Conservation (phyloP, 1,140 invertebrate genomes). For the Heliconius melpomene region DNA sequence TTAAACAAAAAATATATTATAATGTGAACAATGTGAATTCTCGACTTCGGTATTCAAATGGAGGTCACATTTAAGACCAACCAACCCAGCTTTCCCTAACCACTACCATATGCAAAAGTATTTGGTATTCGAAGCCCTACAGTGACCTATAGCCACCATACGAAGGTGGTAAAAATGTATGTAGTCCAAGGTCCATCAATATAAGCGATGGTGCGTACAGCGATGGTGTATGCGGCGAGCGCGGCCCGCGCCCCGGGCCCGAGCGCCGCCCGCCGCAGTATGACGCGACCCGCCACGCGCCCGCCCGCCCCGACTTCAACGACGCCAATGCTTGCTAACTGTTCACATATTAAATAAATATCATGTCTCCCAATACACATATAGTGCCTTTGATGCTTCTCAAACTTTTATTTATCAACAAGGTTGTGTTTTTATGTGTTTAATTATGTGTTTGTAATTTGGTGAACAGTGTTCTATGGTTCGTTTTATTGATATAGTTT, state of each 20-base stretch:
- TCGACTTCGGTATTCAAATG: conserved; percentile 23
- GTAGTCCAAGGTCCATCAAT: conserved; percentile 70
- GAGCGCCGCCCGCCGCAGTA: conserved; percentile 59
- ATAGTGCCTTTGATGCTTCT: conserved; percentile 56
- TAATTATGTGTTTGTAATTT: conserved; percentile 10
- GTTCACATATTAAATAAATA: conserved; percentile 56
- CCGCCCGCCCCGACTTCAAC: conserved; percentile 53
- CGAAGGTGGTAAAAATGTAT: conserved; percentile 59
- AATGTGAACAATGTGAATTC: neutral
- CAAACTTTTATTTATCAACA: conserved; percentile 36
- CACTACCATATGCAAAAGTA: conserved; percentile 18
- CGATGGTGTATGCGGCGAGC: conserved; percentile 59
- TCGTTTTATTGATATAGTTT: conserved; percentile 20
- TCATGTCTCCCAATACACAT: conserved; percentile 57
- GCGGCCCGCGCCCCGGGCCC: conserved; percentile 43
- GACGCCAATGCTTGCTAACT: conserved; percentile 45
- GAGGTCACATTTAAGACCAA: conserved; percentile 20
- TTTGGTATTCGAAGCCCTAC: conserved; percentile 20
- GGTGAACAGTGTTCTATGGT: neutral
- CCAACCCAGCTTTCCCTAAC: neutral
- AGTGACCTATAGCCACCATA: conserved; percentile 36
- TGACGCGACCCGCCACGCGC: conserved; percentile 66
- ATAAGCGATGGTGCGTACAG: conserved; percentile 54
- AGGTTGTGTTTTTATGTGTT: conserved; percentile 33
- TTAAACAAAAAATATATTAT: neutral